phyloP scores from a whole-genome alignment of 2,113 vertebrate species.

The Scolopax mira region DNA sequence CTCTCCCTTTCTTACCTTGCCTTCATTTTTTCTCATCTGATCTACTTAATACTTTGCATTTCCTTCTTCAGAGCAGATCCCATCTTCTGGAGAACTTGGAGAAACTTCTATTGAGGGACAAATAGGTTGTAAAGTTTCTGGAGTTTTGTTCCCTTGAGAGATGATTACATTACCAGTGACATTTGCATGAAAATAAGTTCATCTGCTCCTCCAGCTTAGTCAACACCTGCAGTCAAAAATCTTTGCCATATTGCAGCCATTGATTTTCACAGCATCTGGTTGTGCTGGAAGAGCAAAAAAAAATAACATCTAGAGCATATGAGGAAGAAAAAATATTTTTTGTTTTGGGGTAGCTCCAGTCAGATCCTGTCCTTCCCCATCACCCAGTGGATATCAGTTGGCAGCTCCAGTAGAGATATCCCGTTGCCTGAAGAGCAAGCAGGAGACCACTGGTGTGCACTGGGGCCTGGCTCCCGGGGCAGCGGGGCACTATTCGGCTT shows the following conservation, averaged over 20 bases:
- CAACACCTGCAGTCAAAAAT: conserved; percentile 33
- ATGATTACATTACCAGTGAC: background rate
- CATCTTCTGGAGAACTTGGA: background rate
- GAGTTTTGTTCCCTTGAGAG: conserved; percentile 27
- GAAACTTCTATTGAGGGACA: conserved; percentile 40
- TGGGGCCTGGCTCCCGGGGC: background rate
- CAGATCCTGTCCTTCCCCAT: background rate
- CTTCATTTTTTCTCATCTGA: conserved; percentile 18
- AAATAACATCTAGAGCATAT: background rate
- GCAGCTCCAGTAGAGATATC: background rate
- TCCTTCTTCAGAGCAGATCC: conserved; percentile 17
- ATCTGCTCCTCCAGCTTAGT: conserved; percentile 16
- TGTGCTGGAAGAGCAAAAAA: background rate
- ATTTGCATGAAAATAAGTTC: conserved; percentile 33
- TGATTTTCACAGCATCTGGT: background rate
- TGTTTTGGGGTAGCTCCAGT: background rate
- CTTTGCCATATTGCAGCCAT: background rate
- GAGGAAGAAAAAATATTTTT: background rate
- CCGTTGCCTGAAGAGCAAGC: background rate
- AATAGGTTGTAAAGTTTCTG: conserved; percentile 41
- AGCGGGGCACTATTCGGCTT: no score
- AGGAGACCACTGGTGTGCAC: background rate
- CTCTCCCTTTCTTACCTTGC: background rate
- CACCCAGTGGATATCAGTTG: background rate
- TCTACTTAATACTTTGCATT: conserved; percentile 30